Conservation (phyloP, 2,888 invertebrate genomes). For the Thecophora atra region DNA sequence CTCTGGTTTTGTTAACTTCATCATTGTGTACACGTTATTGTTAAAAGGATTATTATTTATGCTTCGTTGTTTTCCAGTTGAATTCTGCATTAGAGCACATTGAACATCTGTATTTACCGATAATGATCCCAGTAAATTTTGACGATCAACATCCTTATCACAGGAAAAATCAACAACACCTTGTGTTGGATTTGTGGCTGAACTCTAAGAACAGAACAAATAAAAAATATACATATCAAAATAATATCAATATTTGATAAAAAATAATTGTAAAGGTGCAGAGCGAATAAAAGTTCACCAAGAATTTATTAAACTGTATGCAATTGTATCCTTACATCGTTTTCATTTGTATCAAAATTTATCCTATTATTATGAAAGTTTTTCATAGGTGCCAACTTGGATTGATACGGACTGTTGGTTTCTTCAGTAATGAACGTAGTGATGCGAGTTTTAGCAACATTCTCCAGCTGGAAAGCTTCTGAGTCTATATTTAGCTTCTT, state of each 20-base stretch:
- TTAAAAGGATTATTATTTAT: background rate
- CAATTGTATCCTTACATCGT: no score
- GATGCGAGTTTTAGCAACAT: constrained; percentile 11
- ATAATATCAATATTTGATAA: no score
- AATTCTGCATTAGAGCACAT: background rate
- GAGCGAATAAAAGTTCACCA: background rate
- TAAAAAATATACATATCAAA: no score
- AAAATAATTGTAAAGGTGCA: background rate
- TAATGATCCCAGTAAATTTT: background rate
- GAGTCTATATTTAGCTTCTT: background rate
- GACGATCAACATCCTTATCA: background rate
- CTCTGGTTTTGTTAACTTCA: background rate
- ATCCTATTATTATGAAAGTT: background rate
- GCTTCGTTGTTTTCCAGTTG: background rate
- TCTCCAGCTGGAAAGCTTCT: constrained; percentile 10
- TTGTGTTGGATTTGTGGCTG: constrained; percentile 31
- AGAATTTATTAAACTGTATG: constrained; percentile 16
- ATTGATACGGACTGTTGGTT: background rate
- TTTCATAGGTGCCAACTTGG: background rate
- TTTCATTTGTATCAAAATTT: constrained; percentile 10
- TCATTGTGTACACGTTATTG: background rate
- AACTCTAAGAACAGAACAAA: constrained; percentile 2
- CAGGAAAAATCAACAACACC: constrained; percentile 32
- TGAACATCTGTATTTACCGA: background rate
- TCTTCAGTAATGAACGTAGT: background rate